Evolutionary conservation across 2,113 vertebrate species (phyloP).

Genomic region (Gopherus flavomarginatus): DNA sequence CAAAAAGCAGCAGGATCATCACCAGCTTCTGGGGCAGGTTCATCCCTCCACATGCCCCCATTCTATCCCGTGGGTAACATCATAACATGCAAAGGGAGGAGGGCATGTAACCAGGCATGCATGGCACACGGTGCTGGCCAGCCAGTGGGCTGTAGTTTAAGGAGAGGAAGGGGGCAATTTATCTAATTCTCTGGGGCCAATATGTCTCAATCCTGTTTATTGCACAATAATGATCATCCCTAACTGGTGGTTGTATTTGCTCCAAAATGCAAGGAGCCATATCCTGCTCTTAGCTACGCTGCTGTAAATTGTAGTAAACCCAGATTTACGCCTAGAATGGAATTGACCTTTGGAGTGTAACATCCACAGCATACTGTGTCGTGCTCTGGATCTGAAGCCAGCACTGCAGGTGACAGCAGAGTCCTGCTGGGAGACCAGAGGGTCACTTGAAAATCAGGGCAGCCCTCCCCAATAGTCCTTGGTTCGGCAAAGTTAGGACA

Average conservation of each 20-base stretch:
- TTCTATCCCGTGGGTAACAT: not conserved
- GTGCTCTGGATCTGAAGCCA: slow-evolving; percentile 56
- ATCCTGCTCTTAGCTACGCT: slow-evolving; percentile 28
- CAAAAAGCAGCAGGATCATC: not conserved
- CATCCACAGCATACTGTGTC: slow-evolving; percentile 54
- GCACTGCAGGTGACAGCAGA: slow-evolving; percentile 64
- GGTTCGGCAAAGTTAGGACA: not conserved
- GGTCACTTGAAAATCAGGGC: not conserved
- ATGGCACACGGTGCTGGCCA: not conserved
- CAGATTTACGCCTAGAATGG: slow-evolving; percentile 43
- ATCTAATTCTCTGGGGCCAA: not conserved
- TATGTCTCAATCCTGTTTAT: slow-evolving; percentile 14
- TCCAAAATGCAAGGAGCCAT: not conserved
- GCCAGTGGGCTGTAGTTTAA: not conserved
- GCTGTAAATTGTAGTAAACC: slow-evolving; percentile 41
- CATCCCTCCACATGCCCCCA: not conserved
- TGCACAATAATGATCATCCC: not conserved
- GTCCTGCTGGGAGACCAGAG: not conserved
- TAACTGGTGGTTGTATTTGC: not conserved
- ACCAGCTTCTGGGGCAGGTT: not conserved
- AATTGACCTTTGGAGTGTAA: slow-evolving; percentile 47
- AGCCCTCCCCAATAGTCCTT: not conserved
- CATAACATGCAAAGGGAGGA: not conserved
- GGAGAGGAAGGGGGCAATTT: not conserved
- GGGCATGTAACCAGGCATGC: not conserved